A percentile compares a stretch with the other conserved stretches of the same genome.
Evolutionary conservation across 2,113 vertebrate genomes (phyloP).

Genomic region (Numida meleagris): DNA sequence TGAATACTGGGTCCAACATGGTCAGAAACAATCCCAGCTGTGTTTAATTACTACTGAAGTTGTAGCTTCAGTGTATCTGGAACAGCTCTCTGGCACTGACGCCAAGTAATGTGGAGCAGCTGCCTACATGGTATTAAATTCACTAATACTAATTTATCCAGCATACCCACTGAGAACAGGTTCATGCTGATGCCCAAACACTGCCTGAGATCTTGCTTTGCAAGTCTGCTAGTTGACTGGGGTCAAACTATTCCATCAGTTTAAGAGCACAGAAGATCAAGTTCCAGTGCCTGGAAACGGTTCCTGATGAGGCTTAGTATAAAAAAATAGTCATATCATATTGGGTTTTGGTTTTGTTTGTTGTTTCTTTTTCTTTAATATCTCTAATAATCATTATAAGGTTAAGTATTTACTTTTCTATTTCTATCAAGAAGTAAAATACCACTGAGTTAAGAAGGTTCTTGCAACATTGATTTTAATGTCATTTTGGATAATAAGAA

Average conservation of each 20-base stretch:
- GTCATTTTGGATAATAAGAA: background rate
- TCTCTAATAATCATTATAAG: background rate
- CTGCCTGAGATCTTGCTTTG: background rate
- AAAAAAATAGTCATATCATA: background rate
- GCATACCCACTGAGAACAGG: background rate
- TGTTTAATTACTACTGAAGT: background rate
- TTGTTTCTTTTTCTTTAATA: background rate
- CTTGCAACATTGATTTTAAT: background rate
- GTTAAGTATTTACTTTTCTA: background rate
- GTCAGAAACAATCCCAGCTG: background rate
- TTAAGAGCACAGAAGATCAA: background rate
- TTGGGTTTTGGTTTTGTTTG: background rate
- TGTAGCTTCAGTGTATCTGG: background rate
- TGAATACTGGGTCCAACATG: background rate
- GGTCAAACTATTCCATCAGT: background rate
- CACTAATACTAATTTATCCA: background rate
- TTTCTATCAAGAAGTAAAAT: background rate
- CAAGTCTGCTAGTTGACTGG: background rate
- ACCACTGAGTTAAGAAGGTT: background rate
- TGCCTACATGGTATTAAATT: rapidly evolving
- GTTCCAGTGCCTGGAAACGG: background rate
- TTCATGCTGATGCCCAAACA: background rate
- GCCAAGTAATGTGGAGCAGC: background rate
- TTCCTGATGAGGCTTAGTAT: background rate
- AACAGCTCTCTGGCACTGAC: background rate